Percentiles rank a stretch among this genome's conserved stretches.
Conservation (phyloP, 2,888 invertebrate genomes). For the Xiphydria camelus region DNA sequence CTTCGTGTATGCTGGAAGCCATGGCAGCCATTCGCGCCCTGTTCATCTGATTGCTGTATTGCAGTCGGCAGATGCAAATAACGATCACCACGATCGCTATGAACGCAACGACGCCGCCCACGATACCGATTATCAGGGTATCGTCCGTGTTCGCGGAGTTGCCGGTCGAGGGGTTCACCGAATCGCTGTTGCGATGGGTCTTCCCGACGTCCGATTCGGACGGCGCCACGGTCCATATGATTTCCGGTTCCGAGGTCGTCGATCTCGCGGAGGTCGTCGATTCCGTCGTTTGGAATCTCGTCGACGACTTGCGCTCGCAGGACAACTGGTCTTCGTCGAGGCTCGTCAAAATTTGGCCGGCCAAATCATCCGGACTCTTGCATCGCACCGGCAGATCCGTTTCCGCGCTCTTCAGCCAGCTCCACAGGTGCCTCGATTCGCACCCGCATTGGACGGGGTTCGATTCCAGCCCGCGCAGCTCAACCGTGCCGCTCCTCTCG, state of each 20-base stretch:
- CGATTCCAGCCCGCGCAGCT: slow-evolving; percentile 72
- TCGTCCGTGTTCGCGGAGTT: slow-evolving; percentile 80
- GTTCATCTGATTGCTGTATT: slow-evolving; percentile 63
- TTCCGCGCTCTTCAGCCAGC: slow-evolving; percentile 69
- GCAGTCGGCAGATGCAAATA: slow-evolving; percentile 83
- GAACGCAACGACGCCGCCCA: slow-evolving; percentile 89
- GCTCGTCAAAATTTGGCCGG: slow-evolving; percentile 71
- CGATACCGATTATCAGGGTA: slow-evolving; percentile 92
- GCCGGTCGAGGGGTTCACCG: slow-evolving; percentile 60
- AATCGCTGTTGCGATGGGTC: slow-evolving; percentile 62
- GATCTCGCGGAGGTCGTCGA: slow-evolving; percentile 62
- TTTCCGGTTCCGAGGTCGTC: slow-evolving; percentile 76
- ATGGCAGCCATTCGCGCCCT: slow-evolving; percentile 47
- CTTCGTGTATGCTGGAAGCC: slow-evolving; percentile 51
- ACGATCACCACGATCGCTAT: slow-evolving; percentile 85
- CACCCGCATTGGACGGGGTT: slow-evolving; percentile 89
- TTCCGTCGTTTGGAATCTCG: slow-evolving; percentile 58
- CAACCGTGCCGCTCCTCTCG: slow-evolving; percentile 76
- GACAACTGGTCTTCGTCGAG: slow-evolving; percentile 81
- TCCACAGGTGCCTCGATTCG: slow-evolving; percentile 74
- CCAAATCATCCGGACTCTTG: slow-evolving; percentile 70
- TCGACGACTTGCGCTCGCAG: slow-evolving; percentile 70
- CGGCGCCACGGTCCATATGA: slow-evolving; percentile 87
- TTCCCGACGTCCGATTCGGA: slow-evolving; percentile 65
- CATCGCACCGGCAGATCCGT: slow-evolving; percentile 63